Base-by-base conservation (phyloP, 2,113 vertebrate species). In the Anhinga rufa region DNA sequence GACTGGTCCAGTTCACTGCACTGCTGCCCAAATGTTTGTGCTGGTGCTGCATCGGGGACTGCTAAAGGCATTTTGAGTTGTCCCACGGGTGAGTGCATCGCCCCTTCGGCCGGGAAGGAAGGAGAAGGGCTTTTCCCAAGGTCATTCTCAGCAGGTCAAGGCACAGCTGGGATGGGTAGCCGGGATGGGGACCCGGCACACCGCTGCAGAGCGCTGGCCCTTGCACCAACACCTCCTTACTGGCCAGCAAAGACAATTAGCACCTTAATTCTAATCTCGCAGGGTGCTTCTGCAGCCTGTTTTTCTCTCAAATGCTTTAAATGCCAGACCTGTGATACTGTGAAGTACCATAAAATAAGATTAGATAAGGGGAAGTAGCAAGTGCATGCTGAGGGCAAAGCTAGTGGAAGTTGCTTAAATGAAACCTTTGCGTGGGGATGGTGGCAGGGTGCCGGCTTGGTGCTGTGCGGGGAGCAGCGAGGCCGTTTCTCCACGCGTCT, bases 281-380 rank as follows among this genome's bases (percentile, higher is more conserved):
- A 10, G 29, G 22, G 7, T 54, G 65, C 86, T 93, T 92, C 86
- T 92, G 61, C 69, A 28, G n/a, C 9, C 80, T 95, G 61, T 38
- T 94, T 92, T 92, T 36, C 88, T 75, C 86, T 72, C 65, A 93
- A 4, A 95, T 95, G 79, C 77, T 96, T 95, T 25, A 71, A 70
- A 94, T 97, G 77, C 93, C 95, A 71, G 81, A 32, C 72, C 34
- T 38, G 19, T 9, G 80, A 88, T 94, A 89, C 32, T 78, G 74
- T 72, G 40, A 72, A 93, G 95, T 89, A 42, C 74, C 17, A 11
- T 60, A 34, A 75, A 83, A 76, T 70, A 6, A 78, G 95, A 94
- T 96, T 94, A 96, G 95, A 94, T 96, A 96, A 93, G 80, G 71
- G 54, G 75, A 68, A 58, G 88, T 9, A 62, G 82, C 64, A 40